Base-by-base conservation (phyloP, 2,113 vertebrate species). In the Syngnathus scovelli region DNA sequence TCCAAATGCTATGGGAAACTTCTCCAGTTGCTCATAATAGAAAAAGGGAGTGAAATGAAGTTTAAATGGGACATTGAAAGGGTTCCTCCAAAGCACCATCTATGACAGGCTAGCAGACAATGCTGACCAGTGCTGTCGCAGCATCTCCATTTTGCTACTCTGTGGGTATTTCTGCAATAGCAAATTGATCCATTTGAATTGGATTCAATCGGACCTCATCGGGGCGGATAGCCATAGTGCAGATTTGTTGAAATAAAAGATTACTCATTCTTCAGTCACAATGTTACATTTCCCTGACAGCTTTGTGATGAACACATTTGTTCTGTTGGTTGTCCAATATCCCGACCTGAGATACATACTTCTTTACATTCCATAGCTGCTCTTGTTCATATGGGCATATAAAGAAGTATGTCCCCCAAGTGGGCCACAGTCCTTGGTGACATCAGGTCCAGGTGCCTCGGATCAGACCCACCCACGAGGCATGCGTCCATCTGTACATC, bases 341-440 rank as follows among this genome's bases (percentile, higher is more conserved):
- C 88, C 94, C 85, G 51, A 89, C 93, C 96, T 95, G 95, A 90
- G 93, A 95, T 94, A 97, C 97, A 98, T 94, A 99, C 97, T 99
- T 99, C 97, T 98, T 98, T 97, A 99, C 97, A 99, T 99, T 99
- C 97, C 97, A 99, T 94, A 98, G 93, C 88, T 93, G 92, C 90
- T 90, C 92, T 93, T 92, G 92, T 98, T 93, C 95, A 95, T 95
- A 98, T 98, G 97, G 97, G 95, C 90, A 94, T 94, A 96, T 98
- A 98, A 98, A 98, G 97, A 98, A 98, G 96, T 95, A 96, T 95
- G 96, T 98, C 79, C 81, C 95, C 95, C 96, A 95, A 93, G 93
- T 92, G 92, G 95, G 95, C 76, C 87, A 86, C 84, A 88, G 88
- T 89, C 87, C 77, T 68, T 83, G 80, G 86, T 85, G 80, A 83